Conservation (phyloP, 2,797 vertebrate species). For the Parotocinclus haroldoi region DNA sequence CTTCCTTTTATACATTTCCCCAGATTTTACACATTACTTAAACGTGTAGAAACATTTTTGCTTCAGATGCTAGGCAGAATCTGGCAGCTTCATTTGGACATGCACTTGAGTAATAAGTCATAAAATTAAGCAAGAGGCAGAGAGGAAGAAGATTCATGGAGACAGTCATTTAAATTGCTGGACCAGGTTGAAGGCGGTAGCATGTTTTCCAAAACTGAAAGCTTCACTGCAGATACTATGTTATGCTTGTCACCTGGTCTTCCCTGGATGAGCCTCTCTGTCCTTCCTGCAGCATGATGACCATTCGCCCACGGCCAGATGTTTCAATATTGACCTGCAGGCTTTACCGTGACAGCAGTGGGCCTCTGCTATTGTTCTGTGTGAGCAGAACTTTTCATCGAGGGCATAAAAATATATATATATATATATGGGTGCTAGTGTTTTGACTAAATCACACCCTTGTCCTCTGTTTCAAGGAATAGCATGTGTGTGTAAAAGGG, state of each 20-base stretch:
- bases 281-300: conserved; percentile 37
- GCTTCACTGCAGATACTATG: conserved; percentile 10
- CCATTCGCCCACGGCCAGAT: conserved; percentile 56
- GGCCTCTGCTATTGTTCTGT: conserved; percentile 48
- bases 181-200: conserved; percentile 10
- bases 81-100: no score
- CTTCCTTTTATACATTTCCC: no score
- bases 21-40: no score
- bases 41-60: no score
- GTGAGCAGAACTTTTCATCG: conserved; percentile 36
- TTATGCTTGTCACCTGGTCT: conserved; percentile 11
- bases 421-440: conserved; percentile 5
- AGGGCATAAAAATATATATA: conserved; percentile 5
- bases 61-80: no score
- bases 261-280: conserved; percentile 29
- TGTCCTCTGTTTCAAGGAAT: conserved; percentile 50
- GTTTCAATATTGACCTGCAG: conserved; percentile 65
- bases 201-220: conserved; percentile 14
- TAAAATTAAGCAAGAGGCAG: no score
- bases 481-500: conserved; percentile 27
- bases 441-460: conserved; percentile 44
- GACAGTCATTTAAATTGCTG: neutral
- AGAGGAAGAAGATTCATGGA: no score
- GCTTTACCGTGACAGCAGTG: conserved; percentile 50
- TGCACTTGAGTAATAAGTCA: no score